A percentile compares a stretch with the other conserved stretches of the same genome.
These are phyloP conservation scores for Agelaius tricolor DNA, from an alignment of 2,113 vertebrate species.

Conservation along the genomic window DNA sequence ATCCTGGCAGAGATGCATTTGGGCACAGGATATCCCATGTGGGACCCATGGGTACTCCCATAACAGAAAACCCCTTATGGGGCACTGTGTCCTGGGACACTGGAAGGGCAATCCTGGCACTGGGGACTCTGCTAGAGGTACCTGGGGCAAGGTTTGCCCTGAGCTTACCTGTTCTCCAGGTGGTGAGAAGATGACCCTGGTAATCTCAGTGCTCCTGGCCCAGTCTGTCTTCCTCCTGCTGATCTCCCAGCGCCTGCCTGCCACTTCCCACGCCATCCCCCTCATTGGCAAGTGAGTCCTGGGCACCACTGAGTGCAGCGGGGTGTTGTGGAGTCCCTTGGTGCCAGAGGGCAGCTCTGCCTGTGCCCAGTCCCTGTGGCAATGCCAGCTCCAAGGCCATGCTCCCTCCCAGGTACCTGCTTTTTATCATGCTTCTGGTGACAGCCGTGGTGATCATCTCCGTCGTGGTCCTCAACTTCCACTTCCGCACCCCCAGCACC, in stretches of 20 bases:
- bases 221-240: constrained; percentile 96
- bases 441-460: constrained; percentile 88
- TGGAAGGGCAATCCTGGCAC: background rate
- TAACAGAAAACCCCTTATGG: background rate
- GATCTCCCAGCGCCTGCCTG: constrained; percentile 90
- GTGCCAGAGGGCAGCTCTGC: background rate
- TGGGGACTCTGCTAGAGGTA: background rate
- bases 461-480: constrained; percentile 91
- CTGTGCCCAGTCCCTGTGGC: background rate
- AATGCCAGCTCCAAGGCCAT: background rate
- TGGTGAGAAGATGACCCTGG: constrained; percentile 94
- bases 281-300: constrained; percentile 91
- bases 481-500: constrained; percentile 94
- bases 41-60: background rate
- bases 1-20: background rate
- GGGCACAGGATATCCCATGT: background rate
- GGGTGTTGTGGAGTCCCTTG: accelerated
- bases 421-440: constrained; percentile 96
- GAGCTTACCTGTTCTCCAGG: constrained; percentile 70
- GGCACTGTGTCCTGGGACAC: background rate
- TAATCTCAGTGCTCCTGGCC: constrained; percentile 92
- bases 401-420: constrained; percentile 84
- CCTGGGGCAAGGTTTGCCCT: background rate
- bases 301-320: accelerated
- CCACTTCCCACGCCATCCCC: constrained; percentile 88